Evolutionary conservation across 2,797 vertebrate genomes (phyloP), one percentile per base, ranked within the genome.

Genomic region (Chelon auratus): DNA sequence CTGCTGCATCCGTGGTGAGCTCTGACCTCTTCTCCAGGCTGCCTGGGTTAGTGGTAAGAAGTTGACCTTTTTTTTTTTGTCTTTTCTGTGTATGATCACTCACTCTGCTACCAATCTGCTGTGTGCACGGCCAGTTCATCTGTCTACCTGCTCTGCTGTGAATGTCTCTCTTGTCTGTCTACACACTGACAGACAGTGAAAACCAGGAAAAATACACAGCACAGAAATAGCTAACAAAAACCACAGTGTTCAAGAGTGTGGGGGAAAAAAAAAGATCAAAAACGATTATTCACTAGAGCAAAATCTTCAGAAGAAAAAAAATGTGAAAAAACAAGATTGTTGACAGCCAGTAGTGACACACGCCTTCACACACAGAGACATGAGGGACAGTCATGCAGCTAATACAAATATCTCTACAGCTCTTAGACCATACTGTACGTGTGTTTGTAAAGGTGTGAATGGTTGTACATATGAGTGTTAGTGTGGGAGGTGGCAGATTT

Each of bases 11-110:
- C 93, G 82, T 85, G 90, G 75, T 89, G 91, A 90, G 80, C 90
- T 91, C 86, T 93, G 93, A 93, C 90, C 90, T 93, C 91, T 88
- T 90, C 92, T 91, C 87, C 91, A 85, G 85, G 87, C 87, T 89
- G 91, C 74, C 86, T 90, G 89, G 85, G 87, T 90, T 83, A 92
- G 85, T 85, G 90, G 85, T 81, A 86, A 90, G 88, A 92, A 80
- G 86, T 62, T 80, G 87, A 82, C 72, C 68, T 51, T 72, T 72
- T 73, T 60, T 43, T 17, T 43, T 11, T 43, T 42, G 2, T 43
- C 14, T 43, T 40, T 53, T 74, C 52, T 81, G 58, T 86, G 62
- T 74, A 52, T 85, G 73, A 72, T 69, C 81, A 61, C 65, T 90
- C 77, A 83, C 66, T 88, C 77, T 79, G 78, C 68, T 84, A 82